phyloP scores from a whole-genome alignment of 2,888 invertebrate genomes.

The Macaria liturata region DNA sequence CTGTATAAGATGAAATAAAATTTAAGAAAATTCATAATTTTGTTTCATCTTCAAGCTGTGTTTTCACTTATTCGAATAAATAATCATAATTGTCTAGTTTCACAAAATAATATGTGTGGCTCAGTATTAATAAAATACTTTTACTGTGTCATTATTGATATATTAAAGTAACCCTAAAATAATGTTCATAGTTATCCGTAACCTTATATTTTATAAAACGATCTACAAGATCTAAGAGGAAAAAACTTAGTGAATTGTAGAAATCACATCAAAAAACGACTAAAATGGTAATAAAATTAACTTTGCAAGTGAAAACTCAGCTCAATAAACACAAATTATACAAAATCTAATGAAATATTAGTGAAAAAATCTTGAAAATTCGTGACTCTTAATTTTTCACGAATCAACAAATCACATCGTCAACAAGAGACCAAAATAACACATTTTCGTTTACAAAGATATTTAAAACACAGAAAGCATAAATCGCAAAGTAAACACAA shows the following conservation, averaged over 20 bases:
- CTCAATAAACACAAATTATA: slow-evolving; percentile 12
- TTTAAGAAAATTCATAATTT: slow-evolving; percentile 13
- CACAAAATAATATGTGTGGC: no score
- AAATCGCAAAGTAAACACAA: slow-evolving; percentile 36
- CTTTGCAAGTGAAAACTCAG: slow-evolving; percentile 12
- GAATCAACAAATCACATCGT: slow-evolving; percentile 7
- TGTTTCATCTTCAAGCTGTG: slow-evolving; percentile 18
- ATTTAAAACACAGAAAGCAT: slow-evolving; percentile 34
- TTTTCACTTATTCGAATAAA: slow-evolving; percentile 12
- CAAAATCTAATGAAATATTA: slow-evolving; percentile 17
- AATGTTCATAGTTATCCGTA: no score
- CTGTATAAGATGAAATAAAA: slow-evolving; percentile 34
- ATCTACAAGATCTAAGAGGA: no score
- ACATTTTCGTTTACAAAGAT: slow-evolving; percentile 9
- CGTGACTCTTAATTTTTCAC: slow-evolving; percentile 4
- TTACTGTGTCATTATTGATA: no score
- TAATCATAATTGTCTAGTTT: not conserved
- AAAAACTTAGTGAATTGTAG: no score
- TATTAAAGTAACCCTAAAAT: no score
- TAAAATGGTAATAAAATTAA: no score
- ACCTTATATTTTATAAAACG: no score
- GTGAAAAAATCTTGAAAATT: slow-evolving; percentile 16
- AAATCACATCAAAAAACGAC: no score
- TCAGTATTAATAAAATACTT: no score
- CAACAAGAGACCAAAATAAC: slow-evolving; percentile 3